phyloP scores from a whole-genome alignment of 2,888 invertebrate genomes.

The Tinea semifulvella region DNA sequence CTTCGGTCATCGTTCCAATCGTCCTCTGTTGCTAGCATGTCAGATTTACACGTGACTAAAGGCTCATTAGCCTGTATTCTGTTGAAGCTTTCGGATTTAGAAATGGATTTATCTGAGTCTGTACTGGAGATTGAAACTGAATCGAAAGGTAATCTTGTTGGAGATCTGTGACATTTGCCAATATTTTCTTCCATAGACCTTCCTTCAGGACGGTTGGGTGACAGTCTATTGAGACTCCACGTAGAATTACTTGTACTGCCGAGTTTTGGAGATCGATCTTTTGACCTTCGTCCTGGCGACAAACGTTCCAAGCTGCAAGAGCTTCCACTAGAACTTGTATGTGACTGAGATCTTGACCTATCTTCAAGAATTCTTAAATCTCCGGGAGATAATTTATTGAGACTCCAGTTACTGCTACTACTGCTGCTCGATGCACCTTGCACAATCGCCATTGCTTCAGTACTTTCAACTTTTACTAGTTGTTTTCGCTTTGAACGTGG shows the following conservation, averaged over 20 bases:
- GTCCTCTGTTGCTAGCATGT: constrained; percentile 55
- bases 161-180: constrained; percentile 54
- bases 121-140: constrained; percentile 60
- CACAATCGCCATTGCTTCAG: constrained; percentile 52
- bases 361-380: constrained; percentile 58
- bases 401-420: constrained; percentile 63
- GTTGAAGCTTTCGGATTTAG: constrained; percentile 62
- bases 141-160: constrained; percentile 55
- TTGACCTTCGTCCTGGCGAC: constrained; percentile 57
- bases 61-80: constrained; percentile 60
- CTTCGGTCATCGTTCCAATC: constrained; percentile 73
- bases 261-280: constrained; percentile 59
- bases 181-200: constrained; percentile 56
- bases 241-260: constrained; percentile 61
- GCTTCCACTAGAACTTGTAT: constrained; percentile 61
- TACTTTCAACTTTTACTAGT: constrained; percentile 56
- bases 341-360: constrained; percentile 54
- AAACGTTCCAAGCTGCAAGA: constrained; percentile 59
- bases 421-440: constrained; percentile 61
- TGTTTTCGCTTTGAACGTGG: constrained; percentile 62
- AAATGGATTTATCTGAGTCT: constrained; percentile 60
- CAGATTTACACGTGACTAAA: constrained; percentile 59
- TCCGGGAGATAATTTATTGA: constrained; percentile 60
- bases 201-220: constrained; percentile 59
- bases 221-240: constrained; percentile 58